Percentiles rank a stretch among this genome's conserved stretches.
Evolutionary conservation across 2,888 invertebrate genomes (phyloP).

Genomic region (Heliconius aoede): DNA sequence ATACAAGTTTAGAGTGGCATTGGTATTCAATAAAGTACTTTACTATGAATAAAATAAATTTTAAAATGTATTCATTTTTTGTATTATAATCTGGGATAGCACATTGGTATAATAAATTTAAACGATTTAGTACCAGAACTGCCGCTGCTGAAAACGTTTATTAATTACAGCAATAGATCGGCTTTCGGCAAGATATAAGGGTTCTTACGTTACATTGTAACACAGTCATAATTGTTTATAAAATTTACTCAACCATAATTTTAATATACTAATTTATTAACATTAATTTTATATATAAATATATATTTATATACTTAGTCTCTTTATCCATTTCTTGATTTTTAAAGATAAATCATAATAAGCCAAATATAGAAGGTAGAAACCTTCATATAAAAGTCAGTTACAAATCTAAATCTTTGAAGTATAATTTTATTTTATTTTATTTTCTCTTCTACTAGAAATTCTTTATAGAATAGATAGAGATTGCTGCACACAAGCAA

Average conservation of each 20-base stretch:
- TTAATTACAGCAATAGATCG: not conserved
- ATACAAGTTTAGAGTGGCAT: not conserved
- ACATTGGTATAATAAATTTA: constrained; percentile 18
- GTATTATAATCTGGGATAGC: not conserved
- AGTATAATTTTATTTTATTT: not conserved
- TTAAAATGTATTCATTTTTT: not conserved
- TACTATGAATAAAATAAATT: not conserved
- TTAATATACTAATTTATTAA: too few species aligned
- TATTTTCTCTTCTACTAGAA: not conserved
- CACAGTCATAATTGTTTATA: not conserved
- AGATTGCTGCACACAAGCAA: not conserved
- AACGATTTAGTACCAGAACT: constrained; percentile 18
- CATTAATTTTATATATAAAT: too few species aligned
- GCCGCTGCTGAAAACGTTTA: constrained; percentile 7
- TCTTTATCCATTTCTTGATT: too few species aligned
- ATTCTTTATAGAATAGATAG: not conserved
- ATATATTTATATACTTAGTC: too few species aligned
- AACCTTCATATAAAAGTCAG: too few species aligned
- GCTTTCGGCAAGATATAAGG: not conserved
- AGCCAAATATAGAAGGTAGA: too few species aligned
- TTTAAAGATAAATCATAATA: too few species aligned
- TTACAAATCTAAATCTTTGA: not conserved
- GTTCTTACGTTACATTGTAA: not conserved
- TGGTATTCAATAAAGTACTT: constrained; percentile 13
- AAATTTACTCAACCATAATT: not conserved